Conservation (phyloP, 2,888 invertebrate genomes). For the Belgica antarctica region DNA sequence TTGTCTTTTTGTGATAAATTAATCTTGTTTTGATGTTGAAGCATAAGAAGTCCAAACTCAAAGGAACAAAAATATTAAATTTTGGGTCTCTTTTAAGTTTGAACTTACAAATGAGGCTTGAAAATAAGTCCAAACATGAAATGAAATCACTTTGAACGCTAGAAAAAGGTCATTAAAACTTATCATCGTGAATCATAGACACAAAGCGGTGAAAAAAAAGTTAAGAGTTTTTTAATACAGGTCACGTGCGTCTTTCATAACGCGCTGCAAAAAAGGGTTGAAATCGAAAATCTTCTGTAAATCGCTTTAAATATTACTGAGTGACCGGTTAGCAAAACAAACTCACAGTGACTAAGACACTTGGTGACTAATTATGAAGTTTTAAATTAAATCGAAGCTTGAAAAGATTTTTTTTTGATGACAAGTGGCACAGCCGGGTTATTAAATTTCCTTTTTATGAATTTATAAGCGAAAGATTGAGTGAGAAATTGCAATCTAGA, state of each 20-base stretch:
- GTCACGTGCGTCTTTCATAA: slow-evolving; percentile 56
- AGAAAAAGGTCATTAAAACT: slow-evolving; percentile 41
- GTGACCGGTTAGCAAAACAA: too few species aligned
- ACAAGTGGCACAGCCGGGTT: too few species aligned
- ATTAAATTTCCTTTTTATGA: too few species aligned
- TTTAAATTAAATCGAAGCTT: too few species aligned
- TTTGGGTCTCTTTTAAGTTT: slow-evolving; percentile 30
- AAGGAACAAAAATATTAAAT: slow-evolving; percentile 17
- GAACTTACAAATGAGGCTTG: background rate
- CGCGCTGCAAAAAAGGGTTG: slow-evolving; percentile 63
- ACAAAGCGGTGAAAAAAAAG: background rate
- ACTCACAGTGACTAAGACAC: too few species aligned
- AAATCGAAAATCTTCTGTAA: too few species aligned
- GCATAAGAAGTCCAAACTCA: slow-evolving; percentile 24
- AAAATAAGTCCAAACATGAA: background rate
- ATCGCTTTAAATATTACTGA: too few species aligned
- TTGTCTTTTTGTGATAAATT: slow-evolving; percentile 32
- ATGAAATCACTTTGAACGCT: slow-evolving; percentile 14
- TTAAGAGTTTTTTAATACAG: background rate
- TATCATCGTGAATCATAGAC: slow-evolving; percentile 22
- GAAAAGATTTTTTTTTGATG: too few species aligned
- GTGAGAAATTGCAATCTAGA: too few species aligned
- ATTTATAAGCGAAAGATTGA: too few species aligned
- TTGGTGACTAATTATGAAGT: too few species aligned
- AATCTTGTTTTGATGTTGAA: slow-evolving; percentile 43